These are phyloP conservation scores for Platalea minor DNA, from an alignment of 2,797 vertebrate genomes.

Conservation along the genomic window DNA sequence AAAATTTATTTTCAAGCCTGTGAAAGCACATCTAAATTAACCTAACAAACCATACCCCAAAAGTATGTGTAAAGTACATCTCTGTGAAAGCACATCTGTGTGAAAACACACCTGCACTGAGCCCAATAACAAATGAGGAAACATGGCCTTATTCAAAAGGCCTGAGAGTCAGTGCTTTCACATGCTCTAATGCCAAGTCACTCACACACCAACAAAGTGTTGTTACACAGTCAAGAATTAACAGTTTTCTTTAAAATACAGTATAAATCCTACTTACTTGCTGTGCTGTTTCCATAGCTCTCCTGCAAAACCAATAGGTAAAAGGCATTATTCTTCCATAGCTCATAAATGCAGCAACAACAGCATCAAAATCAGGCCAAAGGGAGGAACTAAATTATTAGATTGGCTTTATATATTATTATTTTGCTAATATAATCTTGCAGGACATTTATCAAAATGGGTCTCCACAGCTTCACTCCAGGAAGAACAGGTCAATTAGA, in stretches of 20 bases:
- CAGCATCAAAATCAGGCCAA: neutral
- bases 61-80: neutral
- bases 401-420: neutral
- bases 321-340: constrained; percentile 18
- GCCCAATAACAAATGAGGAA: neutral
- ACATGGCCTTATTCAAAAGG: neutral
- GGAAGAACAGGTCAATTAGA: neutral
- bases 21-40: neutral
- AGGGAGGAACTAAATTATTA: neutral
- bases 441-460: neutral
- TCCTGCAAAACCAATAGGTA: constrained; percentile 57
- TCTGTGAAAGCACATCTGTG: neutral
- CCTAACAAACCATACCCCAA: neutral
- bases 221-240: neutral
- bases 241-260: neutral
- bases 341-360: neutral
- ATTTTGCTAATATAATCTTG: neutral
- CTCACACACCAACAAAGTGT: neutral
- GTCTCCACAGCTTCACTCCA: neutral
- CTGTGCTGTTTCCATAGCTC: constrained; percentile 1
- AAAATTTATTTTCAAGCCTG: neutral
- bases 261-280: constrained; percentile 57
- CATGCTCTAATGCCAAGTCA: neutral
- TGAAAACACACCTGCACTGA: neutral
- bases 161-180: neutral